Base-by-base conservation (phyloP, 2,113 vertebrate genomes). In the Monarcha castaneiventris region DNA sequence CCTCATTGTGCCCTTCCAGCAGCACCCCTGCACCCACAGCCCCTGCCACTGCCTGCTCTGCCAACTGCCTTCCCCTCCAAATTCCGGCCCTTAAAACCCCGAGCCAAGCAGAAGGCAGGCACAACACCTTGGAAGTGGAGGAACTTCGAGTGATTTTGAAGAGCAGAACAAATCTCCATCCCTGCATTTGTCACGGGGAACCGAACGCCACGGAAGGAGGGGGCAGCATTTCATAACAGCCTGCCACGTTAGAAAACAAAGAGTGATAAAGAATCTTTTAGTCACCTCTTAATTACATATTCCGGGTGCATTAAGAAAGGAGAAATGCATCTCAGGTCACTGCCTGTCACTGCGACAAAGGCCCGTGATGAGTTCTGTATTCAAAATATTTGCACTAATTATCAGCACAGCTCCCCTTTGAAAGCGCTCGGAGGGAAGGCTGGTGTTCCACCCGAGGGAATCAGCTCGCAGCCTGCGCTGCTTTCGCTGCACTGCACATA, bases 301-400 rank as follows among this genome's bases (percentile, higher is more conserved):
- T 93, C 92, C 0, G 21, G 69, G 88, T 92, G 43, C 92, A 20
- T 89, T 89, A 93, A 78, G 88, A 88, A 90, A 86, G 88, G 66
- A 96, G 89, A 90, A 93, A 89, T 4, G 88, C 87, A 88, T 93
- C 94, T 90, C 85, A 75, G 96, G 94, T 95, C 94, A 90, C 88
- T 19, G 96, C 93, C 94, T 95, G 96, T 96, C 96, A 95, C 86
- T 5, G 5, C 2, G 54, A 97, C 96, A 96, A 95, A 97, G 92
- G 94, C 84, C 90, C 37, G 3, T 43, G 88, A 96, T 82, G 96
- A 96, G 96, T 54, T 96, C 92, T 78, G 90, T 84, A 93, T 79
- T 97, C 96, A 97, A 96, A 97, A 97, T 96, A 96, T 96, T 96
- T 97, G 96, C 88, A 64, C 90, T 94, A 96, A 97, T 96, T 96